Evolutionary conservation across 2,113 vertebrate species (phyloP).

Genomic region (Antechinus stuartii): DNA sequence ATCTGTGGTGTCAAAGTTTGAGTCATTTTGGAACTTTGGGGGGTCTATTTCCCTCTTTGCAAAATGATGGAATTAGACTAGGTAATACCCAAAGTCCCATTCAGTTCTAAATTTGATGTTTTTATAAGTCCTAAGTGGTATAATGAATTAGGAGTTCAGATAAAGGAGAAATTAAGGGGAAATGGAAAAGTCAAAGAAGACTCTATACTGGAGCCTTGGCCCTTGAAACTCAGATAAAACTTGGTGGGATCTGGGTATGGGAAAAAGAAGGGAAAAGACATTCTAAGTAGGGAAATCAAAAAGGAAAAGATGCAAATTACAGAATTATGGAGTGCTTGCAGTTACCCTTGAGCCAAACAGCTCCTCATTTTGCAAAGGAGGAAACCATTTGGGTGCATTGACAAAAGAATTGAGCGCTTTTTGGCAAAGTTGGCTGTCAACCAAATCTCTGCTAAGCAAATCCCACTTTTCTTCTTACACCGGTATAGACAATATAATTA

Average conservation of each 20-base stretch:
- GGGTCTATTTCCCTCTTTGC: background rate
- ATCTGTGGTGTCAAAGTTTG: background rate
- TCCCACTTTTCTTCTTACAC: background rate
- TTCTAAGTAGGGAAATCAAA: background rate
- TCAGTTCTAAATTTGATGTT: background rate
- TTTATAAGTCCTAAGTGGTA: background rate
- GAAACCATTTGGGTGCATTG: background rate
- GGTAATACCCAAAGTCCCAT: background rate
- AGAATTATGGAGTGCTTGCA: background rate
- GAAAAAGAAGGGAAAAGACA: background rate
- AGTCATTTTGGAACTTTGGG: background rate
- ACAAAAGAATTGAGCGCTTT: background rate
- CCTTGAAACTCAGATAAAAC: background rate
- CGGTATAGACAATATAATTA: background rate
- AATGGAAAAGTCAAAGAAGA: background rate
- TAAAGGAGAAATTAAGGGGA: background rate
- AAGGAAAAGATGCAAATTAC: background rate
- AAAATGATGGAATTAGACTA: background rate
- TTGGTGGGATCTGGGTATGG: background rate
- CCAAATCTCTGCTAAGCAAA: background rate
- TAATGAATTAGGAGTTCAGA: background rate
- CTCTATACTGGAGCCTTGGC: background rate
- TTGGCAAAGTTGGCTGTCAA: background rate
- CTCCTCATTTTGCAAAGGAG: background rate
- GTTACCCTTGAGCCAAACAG: background rate